Evolutionary conservation across 2,113 vertebrate species (phyloP), one percentile per base, ranked within the genome.

Genomic region (Phasianus colchicus): DNA sequence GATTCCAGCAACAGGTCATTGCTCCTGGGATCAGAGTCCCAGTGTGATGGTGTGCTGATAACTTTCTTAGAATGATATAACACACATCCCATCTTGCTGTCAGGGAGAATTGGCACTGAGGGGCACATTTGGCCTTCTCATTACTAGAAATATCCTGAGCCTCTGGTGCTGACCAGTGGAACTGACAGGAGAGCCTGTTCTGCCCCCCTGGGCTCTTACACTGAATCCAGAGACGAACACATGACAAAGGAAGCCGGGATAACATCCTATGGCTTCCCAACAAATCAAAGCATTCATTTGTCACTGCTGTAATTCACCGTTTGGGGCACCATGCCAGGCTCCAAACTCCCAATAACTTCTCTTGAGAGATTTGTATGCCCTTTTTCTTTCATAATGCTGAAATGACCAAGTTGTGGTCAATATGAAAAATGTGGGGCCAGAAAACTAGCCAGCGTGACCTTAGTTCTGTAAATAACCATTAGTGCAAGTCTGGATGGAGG

Each of bases 391-490:
- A 73, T 92, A 82, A 72, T 73, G 89, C 69, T 75, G 84, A 90
- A 96, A 93, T 74, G 88, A 93, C 84, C 78, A n/a, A 22, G 75
- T 83, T 60, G 38, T 24, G 19, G 95, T 95, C 84, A 96, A 86
- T 96, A 91, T 71, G 81, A 92, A 90, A 83, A 95, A 96, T 72
- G 63, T 1, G 7, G n/a, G 66, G 66, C 67, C 66, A 48, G 72
- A 91, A 95, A 96, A 71, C 76, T 69, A 94, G 38, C n/a, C 72
- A 73, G 89, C 52, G 72, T 91, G 91, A 92, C 32, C 91, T 92
- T 70, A 94, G 77, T 93, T 95, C 96, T 96, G 86, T 83, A 90
- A 93, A 95, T 83, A 97, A 95, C 95, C 88, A 76, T 87, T 94
- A 91, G 63, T 58, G 74, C 57, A 94, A 88, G 89, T 87, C 78